Base-by-base conservation (phyloP, 1,140 invertebrate genomes). In the Orius insidiosus region DNA sequence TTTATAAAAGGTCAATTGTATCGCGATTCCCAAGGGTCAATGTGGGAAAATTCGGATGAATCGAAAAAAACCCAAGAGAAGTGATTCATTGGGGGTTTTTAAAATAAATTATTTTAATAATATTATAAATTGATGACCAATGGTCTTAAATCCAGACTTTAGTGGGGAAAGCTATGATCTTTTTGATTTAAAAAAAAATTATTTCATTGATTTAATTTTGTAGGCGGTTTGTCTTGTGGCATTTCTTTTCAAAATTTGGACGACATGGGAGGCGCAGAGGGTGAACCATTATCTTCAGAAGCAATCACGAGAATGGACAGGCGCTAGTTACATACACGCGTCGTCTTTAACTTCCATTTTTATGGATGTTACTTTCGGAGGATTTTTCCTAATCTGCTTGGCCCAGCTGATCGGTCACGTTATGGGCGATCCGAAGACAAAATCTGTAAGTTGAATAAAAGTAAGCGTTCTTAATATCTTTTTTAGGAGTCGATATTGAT, bases 271-370 rank as follows among this genome's bases (percentile, higher is more conserved):
- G 58, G 75, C 76, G 33, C 64, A 68, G 38, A 64, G 76, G 46
- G 60, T 80, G 33, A 72, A 71, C 46, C 66, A 75, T 36, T 72
- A 73, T 48, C 62, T 79, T 37, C 71, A 80, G 59, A 80, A 79
- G 62, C 59, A 76, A 18, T 80, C 76, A 16, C 63, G 72, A 44
- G 78, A 81, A 62, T 81, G 78, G 78, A 74, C 75, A n/a, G 65
- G 79, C 3, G 60, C 80, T 39, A 77, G 70, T 47, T 80, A 76
- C 47, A 69, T 80, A 30, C 63, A 64, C 33, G 62, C 71, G 5
- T 72, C 71, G 1, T 66, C 70, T 6, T 61, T 71, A 0, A 16
- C 43, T 1, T 48, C 52, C 14, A 36, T 45, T 15, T 72, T 74
- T 45, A 72, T 70, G n/a, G 72, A 75, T 50, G 72, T 68, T 47